phyloP scores from a whole-genome alignment of 2,888 invertebrate species.

The Spisula subtruncata region DNA sequence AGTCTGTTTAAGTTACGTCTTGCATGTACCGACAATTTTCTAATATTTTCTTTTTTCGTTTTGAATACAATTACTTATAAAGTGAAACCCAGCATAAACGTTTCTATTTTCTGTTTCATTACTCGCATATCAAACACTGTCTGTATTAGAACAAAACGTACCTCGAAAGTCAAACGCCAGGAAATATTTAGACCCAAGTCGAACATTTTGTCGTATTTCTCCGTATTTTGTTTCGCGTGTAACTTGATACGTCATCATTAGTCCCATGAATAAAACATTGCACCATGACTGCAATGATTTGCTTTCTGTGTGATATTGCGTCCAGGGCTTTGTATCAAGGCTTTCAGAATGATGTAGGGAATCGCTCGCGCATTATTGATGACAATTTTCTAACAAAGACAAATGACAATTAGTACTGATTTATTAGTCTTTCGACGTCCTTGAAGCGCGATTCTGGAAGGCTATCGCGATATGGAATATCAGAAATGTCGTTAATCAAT shows the following conservation, averaged over 20 bases:
- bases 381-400: constrained; percentile 16
- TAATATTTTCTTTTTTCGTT: too few relatives aligned
- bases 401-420: constrained; percentile 2
- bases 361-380: background rate
- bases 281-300: background rate
- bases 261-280: background rate
- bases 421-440: too few relatives aligned
- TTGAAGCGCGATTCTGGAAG: background rate
- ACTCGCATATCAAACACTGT: background rate
- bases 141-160: background rate
- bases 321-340: background rate
- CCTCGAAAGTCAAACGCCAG: background rate
- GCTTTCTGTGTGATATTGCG: background rate
- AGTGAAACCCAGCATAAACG: too few relatives aligned
- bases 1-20: too few relatives aligned
- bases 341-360: background rate
- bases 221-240: background rate
- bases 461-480: background rate
- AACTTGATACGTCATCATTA: background rate
- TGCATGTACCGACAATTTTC: too few relatives aligned
- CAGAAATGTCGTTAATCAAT: too few relatives aligned
- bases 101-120: too few relatives aligned
- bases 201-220: too few relatives aligned
- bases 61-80: too few relatives aligned
- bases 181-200: background rate